Conservation (phyloP, 2,797 vertebrate species). For the Thunnus albacares region DNA sequence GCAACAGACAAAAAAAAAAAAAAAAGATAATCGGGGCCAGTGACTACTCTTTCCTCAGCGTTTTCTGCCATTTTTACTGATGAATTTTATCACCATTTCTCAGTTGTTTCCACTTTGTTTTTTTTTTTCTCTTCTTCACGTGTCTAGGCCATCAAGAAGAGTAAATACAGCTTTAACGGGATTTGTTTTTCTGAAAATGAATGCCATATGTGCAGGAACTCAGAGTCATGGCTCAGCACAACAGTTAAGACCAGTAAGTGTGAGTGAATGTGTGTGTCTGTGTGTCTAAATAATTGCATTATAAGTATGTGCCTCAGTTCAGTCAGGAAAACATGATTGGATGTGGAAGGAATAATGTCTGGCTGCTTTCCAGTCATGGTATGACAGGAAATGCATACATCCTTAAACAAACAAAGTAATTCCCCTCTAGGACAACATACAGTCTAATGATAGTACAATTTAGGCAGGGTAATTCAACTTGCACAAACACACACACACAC, state of each 20-base stretch:
- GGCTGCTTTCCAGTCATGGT: constrained; percentile 64
- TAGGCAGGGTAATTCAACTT: constrained; percentile 51
- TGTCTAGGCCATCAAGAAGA: constrained; percentile 66
- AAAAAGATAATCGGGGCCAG: constrained; percentile 2
- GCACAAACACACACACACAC: constrained; percentile 27
- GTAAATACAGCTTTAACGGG: constrained; percentile 77
- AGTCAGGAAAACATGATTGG: constrained; percentile 64
- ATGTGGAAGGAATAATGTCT: constrained; percentile 61
- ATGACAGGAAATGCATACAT: constrained; percentile 73
- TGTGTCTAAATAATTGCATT: constrained; percentile 59
- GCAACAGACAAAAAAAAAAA: background rate
- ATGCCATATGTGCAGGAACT: constrained; percentile 80
- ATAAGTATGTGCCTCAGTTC: constrained; percentile 42
- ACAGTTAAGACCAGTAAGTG: constrained; percentile 76
- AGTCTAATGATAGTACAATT: constrained; percentile 61
- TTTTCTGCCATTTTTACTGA: constrained; percentile 40
- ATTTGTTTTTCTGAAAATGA: constrained; percentile 79
- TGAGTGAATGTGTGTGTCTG: constrained; percentile 36
- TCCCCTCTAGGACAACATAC: constrained; percentile 55
- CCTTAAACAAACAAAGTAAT: constrained; percentile 65
- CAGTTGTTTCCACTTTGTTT: constrained; percentile 25
- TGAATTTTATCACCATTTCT: constrained; percentile 27
- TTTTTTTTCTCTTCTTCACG: background rate
- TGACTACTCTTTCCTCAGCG: constrained; percentile 25
- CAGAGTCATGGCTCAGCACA: constrained; percentile 77